Conservation (phyloP, 2,113 vertebrate species). For the Baryphthengus martii region DNA sequence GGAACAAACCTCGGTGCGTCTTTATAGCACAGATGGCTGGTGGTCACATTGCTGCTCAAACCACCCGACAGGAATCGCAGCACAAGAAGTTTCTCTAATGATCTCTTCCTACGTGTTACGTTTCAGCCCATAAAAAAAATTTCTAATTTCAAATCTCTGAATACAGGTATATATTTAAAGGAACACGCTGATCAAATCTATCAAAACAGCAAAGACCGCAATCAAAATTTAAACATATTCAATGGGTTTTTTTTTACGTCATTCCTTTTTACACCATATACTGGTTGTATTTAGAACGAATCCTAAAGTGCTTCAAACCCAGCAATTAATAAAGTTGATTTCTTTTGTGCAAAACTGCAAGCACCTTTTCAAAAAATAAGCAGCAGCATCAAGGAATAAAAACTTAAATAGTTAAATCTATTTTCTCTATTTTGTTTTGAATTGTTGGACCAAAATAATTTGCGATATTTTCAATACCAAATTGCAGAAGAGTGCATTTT, state of each 20-base stretch:
- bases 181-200: not conserved
- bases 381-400: constrained; percentile 6
- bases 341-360: constrained; percentile 53
- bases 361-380: constrained; percentile 19
- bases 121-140: not conserved
- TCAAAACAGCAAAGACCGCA: not conserved
- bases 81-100: not conserved
- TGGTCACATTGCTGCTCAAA: not conserved
- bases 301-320: constrained; percentile 56
- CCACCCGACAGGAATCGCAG: not conserved
- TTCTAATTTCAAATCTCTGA: not conserved
- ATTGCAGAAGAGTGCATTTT: not conserved
- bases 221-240: not conserved
- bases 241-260: not conserved
- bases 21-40: not conserved
- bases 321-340: not conserved
- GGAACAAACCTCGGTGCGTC: not conserved
- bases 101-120: not conserved
- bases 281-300: not conserved
- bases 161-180: not conserved
- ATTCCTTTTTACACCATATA: not conserved
- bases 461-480: not conserved
- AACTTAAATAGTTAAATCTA: not conserved
- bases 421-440: not conserved
- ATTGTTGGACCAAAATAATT: constrained; percentile 37